These are phyloP conservation scores for Sepioteuthis lessoniana DNA, from an alignment of 2,888 invertebrate genomes.

Conservation along the genomic window DNA sequence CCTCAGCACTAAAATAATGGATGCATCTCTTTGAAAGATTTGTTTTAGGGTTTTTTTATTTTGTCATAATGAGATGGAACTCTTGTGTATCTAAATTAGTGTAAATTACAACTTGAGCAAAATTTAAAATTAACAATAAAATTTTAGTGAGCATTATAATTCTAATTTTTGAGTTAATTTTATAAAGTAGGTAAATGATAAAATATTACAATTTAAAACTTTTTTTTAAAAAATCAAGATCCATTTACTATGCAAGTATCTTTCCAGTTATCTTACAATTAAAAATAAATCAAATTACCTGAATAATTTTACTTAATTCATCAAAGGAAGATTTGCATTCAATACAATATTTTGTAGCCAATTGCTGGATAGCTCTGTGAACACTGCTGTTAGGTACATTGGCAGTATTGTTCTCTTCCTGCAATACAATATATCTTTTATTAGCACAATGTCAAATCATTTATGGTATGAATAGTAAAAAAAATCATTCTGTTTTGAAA, in stretches of 20 bases:
- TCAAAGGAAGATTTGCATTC: conserved; percentile 96
- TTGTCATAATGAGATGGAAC: too few species aligned
- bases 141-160: too few species aligned
- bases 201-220: too few species aligned
- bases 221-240: background rate
- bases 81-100: too few species aligned
- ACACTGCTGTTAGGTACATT: conserved; percentile 77
- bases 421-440: conserved; percentile 41
- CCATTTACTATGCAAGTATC: background rate
- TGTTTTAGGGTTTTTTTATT: too few species aligned
- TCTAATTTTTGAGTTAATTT: too few species aligned
- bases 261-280: background rate
- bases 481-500: too few species aligned
- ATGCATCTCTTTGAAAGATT: too few species aligned
- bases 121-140: too few species aligned
- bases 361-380: conserved; percentile 92
- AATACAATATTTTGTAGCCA: conserved; percentile 94
- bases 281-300: conserved; percentile 65
- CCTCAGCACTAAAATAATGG: too few species aligned
- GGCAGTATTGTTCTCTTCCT: conserved; percentile 56
- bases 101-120: too few species aligned
- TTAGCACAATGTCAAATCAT: background rate
- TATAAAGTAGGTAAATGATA: too few species aligned
- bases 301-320: conserved; percentile 84
- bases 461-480: background rate